Conservation (phyloP, 2,797 vertebrate species). For the Chrysocyon brachyurus region DNA sequence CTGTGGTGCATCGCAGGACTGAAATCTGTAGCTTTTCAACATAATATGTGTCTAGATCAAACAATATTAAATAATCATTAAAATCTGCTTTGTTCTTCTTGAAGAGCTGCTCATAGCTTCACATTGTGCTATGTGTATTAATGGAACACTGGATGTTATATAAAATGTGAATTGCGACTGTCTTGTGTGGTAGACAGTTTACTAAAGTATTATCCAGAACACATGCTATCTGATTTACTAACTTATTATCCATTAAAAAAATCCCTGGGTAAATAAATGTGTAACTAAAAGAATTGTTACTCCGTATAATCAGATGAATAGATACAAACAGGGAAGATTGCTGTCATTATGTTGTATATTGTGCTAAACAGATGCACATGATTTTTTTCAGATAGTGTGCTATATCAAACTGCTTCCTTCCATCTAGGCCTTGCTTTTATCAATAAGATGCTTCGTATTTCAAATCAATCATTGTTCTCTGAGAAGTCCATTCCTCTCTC, state of each 20-base stretch:
- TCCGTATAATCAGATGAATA: conserved; percentile 89
- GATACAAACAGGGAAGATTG: conserved; percentile 90
- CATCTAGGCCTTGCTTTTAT: conserved; percentile 86
- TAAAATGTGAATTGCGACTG: conserved; percentile 84
- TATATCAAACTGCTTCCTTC: conserved; percentile 87
- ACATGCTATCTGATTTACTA: conserved; percentile 89
- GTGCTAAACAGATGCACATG: conserved; percentile 89
- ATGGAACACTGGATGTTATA: conserved; percentile 75
- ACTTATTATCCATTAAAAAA: conserved; percentile 89
- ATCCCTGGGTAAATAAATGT: conserved; percentile 89
- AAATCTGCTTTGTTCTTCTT: conserved; percentile 86
- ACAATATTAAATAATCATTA: conserved; percentile 87
- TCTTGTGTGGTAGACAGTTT: conserved; percentile 83
- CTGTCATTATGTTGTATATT: conserved; percentile 90
- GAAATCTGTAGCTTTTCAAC: conserved; percentile 87
- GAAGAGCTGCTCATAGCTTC: conserved; percentile 80
- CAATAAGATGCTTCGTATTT: conserved; percentile 88
- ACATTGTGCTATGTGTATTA: conserved; percentile 65
- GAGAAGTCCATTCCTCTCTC: conserved; percentile 78
- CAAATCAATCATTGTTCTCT: conserved; percentile 87
- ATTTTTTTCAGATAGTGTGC: conserved; percentile 87
- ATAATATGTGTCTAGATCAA: conserved; percentile 87
- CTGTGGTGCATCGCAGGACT: conserved; percentile 83
- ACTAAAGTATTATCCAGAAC: conserved; percentile 85
- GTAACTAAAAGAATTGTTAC: conserved; percentile 89